Conservation (phyloP, 2,113 vertebrate genomes). For the Syrrhaptes paradoxus region DNA sequence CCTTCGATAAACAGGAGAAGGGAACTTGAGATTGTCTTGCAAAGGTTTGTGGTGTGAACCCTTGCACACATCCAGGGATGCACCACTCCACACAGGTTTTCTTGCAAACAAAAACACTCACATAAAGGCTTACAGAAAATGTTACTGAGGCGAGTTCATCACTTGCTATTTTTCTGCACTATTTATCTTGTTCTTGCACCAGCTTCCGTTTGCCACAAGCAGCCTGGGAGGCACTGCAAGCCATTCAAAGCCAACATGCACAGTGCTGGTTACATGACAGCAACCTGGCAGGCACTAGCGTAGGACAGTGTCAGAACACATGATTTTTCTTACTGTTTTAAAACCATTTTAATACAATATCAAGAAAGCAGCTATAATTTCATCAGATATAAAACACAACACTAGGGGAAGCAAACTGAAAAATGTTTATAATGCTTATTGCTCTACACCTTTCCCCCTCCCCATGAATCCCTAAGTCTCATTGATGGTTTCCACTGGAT, state of each 20-base stretch:
- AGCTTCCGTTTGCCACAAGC: conserved; percentile 27
- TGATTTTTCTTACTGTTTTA: background rate
- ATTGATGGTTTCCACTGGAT: background rate
- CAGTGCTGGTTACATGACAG: accelerated
- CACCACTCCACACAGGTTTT: background rate
- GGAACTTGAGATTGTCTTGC: conserved; percentile 41
- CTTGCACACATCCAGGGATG: conserved; percentile 6
- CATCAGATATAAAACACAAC: background rate
- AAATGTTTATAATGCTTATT: background rate
- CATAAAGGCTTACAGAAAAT: conserved; percentile 54
- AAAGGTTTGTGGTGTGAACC: conserved; percentile 45
- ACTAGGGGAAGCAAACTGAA: background rate
- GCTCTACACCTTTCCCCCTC: background rate
- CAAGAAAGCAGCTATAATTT: background rate
- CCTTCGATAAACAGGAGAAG: conserved; percentile 59
- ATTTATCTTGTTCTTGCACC: conserved; percentile 36
- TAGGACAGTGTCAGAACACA: background rate
- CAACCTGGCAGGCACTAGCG: background rate
- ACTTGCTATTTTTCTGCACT: conserved; percentile 39
- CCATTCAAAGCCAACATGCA: background rate
- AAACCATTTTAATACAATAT: background rate
- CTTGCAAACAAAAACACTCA: conserved; percentile 48
- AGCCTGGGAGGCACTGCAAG: conserved; percentile 11
- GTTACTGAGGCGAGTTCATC: conserved; percentile 14
- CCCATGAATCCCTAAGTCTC: background rate